Percentiles rank a stretch among this genome's conserved stretches.
phyloP scores from a whole-genome alignment of 2,888 invertebrate genomes.

The Clivina fossor region DNA sequence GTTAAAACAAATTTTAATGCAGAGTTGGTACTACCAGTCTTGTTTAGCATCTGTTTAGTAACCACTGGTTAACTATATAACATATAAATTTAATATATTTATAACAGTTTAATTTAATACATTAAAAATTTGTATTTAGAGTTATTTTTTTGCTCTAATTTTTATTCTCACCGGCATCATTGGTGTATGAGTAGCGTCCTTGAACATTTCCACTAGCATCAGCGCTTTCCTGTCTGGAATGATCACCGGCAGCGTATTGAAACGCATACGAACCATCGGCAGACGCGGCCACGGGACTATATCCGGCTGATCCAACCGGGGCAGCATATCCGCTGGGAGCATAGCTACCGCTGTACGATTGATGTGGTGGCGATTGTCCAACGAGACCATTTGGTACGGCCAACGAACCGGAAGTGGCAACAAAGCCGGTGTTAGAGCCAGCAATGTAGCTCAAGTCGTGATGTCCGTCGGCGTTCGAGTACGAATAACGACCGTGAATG shows the following conservation, averaged over 20 bases:
- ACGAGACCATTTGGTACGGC: constrained; percentile 21
- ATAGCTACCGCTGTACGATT: neutral
- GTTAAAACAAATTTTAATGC: too few relatives aligned
- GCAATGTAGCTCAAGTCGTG: constrained; percentile 44
- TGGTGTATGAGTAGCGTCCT: constrained; percentile 35
- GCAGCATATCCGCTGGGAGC: constrained; percentile 19
- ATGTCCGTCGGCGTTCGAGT: constrained; percentile 39
- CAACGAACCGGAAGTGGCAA: constrained; percentile 42
- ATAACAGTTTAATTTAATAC: too few relatives aligned
- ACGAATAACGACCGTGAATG: constrained; percentile 42
- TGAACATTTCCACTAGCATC: constrained; percentile 47
- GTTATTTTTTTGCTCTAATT: too few relatives aligned
- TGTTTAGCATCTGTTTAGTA: too few relatives aligned
- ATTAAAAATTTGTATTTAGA: too few relatives aligned
- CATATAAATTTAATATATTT: too few relatives aligned
- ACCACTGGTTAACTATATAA: too few relatives aligned
- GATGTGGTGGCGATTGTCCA: constrained; percentile 9
- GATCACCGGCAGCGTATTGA: constrained; percentile 46
- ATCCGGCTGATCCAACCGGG: constrained; percentile 5
- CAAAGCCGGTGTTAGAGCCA: constrained; percentile 45
- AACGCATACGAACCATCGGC: constrained; percentile 46
- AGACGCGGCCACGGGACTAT: neutral
- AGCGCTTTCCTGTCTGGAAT: constrained; percentile 47
- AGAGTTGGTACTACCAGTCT: too few relatives aligned
- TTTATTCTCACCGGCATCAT: constrained; percentile 35